Conservation (phyloP, 2,888 invertebrate species). For the Hyppa rectilinea region DNA sequence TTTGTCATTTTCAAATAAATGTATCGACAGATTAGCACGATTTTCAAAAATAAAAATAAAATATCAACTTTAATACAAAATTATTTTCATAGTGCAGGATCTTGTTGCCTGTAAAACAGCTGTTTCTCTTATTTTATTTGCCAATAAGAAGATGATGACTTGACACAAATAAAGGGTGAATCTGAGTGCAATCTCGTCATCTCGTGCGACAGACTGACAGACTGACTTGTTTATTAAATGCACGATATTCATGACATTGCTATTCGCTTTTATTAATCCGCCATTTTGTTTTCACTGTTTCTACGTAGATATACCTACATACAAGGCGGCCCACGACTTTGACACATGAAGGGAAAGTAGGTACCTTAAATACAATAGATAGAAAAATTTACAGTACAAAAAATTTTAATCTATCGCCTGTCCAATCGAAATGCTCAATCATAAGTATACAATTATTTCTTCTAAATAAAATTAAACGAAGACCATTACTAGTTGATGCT, state of each 20-base stretch:
- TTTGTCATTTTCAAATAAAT: neutral
- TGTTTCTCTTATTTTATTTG: slow-evolving; percentile 30
- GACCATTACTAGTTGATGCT: no score
- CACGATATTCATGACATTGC: slow-evolving; percentile 57
- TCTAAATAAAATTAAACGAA: no score
- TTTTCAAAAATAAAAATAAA: neutral
- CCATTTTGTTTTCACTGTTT: slow-evolving; percentile 36
- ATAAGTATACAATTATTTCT: no score
- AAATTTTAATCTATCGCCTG: no score
- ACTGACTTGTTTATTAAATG: slow-evolving; percentile 68
- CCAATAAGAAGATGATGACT: slow-evolving; percentile 22
- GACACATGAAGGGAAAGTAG: no score
- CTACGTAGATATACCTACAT: neutral
- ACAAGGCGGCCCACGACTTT: no score
- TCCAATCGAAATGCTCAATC: no score
- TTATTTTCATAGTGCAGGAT: neutral
- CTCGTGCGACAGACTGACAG: slow-evolving; percentile 79
- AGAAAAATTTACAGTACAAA: no score
- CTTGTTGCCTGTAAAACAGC: neutral
- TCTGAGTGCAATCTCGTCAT: slow-evolving; percentile 83
- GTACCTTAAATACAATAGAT: no score
- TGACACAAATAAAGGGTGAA: slow-evolving; percentile 63
- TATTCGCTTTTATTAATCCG: slow-evolving; percentile 55
- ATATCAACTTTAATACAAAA: neutral
- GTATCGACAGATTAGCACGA: neutral